Conservation (phyloP, 2,797 vertebrate genomes). For the Scyliorhinus canicula region DNA sequence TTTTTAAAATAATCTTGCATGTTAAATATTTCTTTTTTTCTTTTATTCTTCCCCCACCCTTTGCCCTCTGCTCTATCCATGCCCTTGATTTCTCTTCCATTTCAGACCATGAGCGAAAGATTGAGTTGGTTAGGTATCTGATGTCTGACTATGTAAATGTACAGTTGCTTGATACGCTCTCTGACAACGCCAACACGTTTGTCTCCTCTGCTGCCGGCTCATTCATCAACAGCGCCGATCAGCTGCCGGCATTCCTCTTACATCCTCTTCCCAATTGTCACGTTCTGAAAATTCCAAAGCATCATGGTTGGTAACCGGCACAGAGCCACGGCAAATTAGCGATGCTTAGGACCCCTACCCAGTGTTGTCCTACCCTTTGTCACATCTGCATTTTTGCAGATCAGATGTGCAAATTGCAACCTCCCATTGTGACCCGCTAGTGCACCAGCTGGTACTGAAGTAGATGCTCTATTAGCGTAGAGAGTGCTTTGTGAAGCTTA, state of each 20-base stretch:
- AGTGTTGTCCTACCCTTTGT: not conserved
- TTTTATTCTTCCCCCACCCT: slow-evolving; percentile 42
- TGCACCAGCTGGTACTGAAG: not conserved
- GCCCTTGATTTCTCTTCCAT: slow-evolving; percentile 46
- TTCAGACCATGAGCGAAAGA: slow-evolving; percentile 85
- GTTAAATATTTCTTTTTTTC: slow-evolving; percentile 46
- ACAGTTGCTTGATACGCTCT: slow-evolving; percentile 77
- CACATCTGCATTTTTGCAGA: not conserved
- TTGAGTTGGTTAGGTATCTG: slow-evolving; percentile 82
- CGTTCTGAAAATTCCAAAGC: slow-evolving; percentile 70
- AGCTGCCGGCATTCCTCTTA: slow-evolving; percentile 78
- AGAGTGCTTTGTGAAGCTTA: not conserved
- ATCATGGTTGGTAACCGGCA: slow-evolving; percentile 79
- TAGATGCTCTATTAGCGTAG: not conserved
- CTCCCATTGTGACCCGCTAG: too few relatives aligned
- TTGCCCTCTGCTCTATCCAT: slow-evolving; percentile 43
- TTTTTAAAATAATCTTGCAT: slow-evolving; percentile 43
- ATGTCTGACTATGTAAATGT: slow-evolving; percentile 80
- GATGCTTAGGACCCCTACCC: not conserved
- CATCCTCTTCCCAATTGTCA: slow-evolving; percentile 70
- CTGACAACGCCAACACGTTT: slow-evolving; percentile 79
- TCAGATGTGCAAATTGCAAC: not conserved
- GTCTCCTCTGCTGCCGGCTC: slow-evolving; percentile 76
- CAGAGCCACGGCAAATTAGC: slow-evolving; percentile 33
- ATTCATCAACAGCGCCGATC: slow-evolving; percentile 78